Percentiles rank a stretch among this genome's conserved stretches.
phyloP scores from a whole-genome alignment of 1,140 invertebrate genomes.

The Andricus grossulariae region DNA sequence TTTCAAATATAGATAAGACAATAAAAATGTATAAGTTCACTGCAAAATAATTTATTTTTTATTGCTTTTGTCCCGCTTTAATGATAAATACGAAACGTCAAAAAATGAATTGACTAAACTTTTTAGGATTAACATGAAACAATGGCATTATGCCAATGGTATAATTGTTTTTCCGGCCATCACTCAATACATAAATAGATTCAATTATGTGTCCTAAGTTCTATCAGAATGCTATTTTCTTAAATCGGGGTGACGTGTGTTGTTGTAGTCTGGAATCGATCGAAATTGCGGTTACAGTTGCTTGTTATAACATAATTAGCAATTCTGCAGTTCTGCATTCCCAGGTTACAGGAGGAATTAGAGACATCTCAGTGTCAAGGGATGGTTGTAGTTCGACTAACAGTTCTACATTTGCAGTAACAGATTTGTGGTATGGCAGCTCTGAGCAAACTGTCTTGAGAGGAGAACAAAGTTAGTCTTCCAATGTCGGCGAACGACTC shows the following conservation, averaged over 20 bases:
- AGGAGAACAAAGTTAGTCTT: constrained; percentile 19
- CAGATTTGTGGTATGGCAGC: constrained; percentile 17
- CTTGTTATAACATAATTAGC: constrained; percentile 2
- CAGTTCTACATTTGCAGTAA: constrained; percentile 26
- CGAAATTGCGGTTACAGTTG: background rate
- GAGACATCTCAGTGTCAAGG: background rate
- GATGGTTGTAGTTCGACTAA: background rate
- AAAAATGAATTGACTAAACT: no score
- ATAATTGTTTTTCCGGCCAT: no score
- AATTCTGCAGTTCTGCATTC: background rate
- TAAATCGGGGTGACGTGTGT: background rate
- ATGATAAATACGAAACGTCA: no score
- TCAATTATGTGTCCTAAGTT: no score
- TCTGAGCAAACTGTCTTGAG: constrained; percentile 21
- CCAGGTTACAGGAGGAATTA: background rate
- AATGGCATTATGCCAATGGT: no score
- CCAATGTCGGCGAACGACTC: background rate
- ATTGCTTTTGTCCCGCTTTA: no score
- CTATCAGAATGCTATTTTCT: background rate
- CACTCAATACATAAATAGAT: no score
- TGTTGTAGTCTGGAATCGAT: background rate
- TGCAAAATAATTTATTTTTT: no score
- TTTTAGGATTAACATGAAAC: no score
- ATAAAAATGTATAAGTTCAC: no score
- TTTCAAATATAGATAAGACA: no score